phyloP scores from a whole-genome alignment of 2,797 vertebrate genomes.

The Schizothorax lantsangensis region DNA sequence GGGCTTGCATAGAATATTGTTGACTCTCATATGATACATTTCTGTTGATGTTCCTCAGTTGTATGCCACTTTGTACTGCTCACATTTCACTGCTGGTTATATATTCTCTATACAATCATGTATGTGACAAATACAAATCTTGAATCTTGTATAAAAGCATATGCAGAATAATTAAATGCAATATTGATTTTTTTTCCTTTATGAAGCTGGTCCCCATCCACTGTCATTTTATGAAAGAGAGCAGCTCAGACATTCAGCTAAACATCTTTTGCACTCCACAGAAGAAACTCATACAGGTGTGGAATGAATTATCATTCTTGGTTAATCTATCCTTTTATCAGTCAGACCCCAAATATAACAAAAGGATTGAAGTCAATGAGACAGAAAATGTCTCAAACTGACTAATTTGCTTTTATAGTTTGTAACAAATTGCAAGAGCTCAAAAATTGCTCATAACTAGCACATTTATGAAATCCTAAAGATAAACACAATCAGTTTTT shows the following conservation, averaged over 20 bases:
- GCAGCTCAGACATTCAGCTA: not conserved
- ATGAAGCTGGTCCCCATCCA: not conserved
- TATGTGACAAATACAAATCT: too few relatives aligned
- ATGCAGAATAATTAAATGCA: not conserved
- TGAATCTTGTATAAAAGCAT: not conserved
- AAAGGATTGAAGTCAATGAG: not conserved
- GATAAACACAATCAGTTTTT: not conserved
- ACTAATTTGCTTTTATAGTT: not conserved
- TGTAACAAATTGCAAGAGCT: not conserved
- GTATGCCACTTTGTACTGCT: not conserved
- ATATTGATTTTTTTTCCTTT: not conserved
- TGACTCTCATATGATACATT: not conserved
- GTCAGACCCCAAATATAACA: not conserved
- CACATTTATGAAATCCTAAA: conserved; percentile 15
- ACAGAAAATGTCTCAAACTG: not conserved
- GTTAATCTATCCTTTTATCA: not conserved
- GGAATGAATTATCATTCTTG: not conserved
- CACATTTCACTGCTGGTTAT: too few relatives aligned
- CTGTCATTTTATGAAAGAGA: not conserved
- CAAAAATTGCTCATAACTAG: not conserved
- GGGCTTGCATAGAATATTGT: not conserved
- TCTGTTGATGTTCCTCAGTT: not conserved
- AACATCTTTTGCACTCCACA: not conserved
- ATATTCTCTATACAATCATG: too few relatives aligned
- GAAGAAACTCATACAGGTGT: not conserved